Conservation (phyloP, 2,888 invertebrate genomes). For the Leptogaster cylindrica region DNA sequence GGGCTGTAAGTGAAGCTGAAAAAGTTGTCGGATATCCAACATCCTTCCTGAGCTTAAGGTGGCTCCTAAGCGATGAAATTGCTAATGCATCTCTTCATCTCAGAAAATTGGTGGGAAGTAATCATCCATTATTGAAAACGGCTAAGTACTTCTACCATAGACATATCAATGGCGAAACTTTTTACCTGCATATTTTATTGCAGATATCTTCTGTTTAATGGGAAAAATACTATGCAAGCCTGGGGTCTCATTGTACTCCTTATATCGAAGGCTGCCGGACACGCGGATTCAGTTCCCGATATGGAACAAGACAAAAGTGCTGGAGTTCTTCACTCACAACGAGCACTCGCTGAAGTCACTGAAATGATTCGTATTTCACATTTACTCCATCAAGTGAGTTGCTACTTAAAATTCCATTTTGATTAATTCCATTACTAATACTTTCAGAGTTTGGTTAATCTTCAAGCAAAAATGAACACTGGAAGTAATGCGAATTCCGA, state of each 20-base stretch:
- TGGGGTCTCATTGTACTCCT: conserved; percentile 91
- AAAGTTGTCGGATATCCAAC: conserved; percentile 96
- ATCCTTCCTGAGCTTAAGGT: conserved; percentile 88
- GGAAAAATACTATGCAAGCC: conserved; percentile 91
- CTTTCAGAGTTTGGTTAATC: conserved; percentile 73
- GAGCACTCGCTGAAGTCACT: conserved; percentile 90
- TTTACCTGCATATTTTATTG: no score
- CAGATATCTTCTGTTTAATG: conserved; percentile 89
- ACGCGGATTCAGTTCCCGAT: conserved; percentile 77
- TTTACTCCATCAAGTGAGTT: conserved; percentile 78
- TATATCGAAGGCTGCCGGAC: conserved; percentile 91
- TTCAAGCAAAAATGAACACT: conserved; percentile 67
- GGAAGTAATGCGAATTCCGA: conserved; percentile 65
- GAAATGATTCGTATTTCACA: conserved; percentile 96
- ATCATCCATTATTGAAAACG: conserved; percentile 91
- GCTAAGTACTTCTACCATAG: no score
- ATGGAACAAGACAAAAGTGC: conserved; percentile 86
- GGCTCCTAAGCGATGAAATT: conserved; percentile 94
- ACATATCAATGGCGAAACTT: no score
- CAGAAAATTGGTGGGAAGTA: conserved; percentile 89
- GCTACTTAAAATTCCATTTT: neutral
- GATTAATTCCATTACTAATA: neutral
- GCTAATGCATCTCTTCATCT: conserved; percentile 92
- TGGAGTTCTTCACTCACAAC: conserved; percentile 83
- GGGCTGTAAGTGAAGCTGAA: conserved; percentile 93